phyloP scores from a whole-genome alignment of 1,140 invertebrate genomes.

The Drosophila eugracilis region DNA sequence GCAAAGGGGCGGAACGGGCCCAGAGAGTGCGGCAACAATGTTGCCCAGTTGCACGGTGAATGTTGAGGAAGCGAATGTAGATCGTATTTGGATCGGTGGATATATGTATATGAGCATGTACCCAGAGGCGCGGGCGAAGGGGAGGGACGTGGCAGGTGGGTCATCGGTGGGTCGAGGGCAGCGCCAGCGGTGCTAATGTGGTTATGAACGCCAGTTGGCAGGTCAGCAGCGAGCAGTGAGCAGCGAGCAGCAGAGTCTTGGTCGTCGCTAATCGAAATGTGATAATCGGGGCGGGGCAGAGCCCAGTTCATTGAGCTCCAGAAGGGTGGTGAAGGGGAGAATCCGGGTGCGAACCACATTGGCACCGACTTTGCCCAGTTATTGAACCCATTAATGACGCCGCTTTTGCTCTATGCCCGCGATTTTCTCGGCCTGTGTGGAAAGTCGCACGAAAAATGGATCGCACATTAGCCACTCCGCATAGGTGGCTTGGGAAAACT shows the following conservation, averaged over 20 bases:
- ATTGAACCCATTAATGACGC: conserved; percentile 77
- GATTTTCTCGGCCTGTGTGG: conserved; percentile 49
- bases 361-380: conserved; percentile 64
- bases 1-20: conserved; percentile 48
- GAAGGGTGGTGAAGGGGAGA: conserved; percentile 5
- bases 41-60: conserved; percentile 56
- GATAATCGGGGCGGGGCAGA: conserved; percentile 64
- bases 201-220: conserved; percentile 72
- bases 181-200: conserved; percentile 79
- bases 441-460: conserved; percentile 51
- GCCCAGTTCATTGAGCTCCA: conserved; percentile 53
- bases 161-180: conserved; percentile 54
- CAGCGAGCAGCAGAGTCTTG: not conserved
- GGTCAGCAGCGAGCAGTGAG: conserved; percentile 33
- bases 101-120: not conserved
- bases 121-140: not conserved
- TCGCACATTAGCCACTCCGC: conserved; percentile 17
- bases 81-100: conserved; percentile 48
- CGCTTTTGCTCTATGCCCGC: conserved; percentile 29
- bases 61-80: conserved; percentile 65
- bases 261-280: conserved; percentile 68
- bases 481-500: conserved; percentile 32
- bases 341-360: conserved; percentile 36
- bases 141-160: conserved; percentile 13
- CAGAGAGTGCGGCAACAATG: conserved; percentile 51